Percentiles rank a stretch among this genome's conserved stretches.
phyloP scores from a whole-genome alignment of 1,140 invertebrate species.

The Aphelenchoides besseyi region DNA sequence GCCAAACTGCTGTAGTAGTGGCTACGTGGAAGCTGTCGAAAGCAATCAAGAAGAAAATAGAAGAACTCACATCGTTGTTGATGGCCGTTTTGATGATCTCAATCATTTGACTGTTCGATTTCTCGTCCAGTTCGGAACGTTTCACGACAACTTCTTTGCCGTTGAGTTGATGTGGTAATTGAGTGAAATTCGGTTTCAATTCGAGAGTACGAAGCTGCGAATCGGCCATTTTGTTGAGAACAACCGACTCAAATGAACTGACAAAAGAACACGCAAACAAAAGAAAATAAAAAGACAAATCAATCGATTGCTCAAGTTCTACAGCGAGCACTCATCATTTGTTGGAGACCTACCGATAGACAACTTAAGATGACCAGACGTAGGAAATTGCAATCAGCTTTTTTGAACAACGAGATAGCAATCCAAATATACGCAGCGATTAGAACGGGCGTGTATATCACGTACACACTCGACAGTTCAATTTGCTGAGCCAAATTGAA shows the following conservation, averaged over 20 bases:
- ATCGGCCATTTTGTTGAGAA: background rate
- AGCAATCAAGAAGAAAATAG: background rate
- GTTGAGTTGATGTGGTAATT: background rate
- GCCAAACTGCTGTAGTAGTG: background rate
- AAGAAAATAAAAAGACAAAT: background rate
- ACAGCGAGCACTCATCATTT: background rate
- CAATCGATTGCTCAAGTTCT: background rate
- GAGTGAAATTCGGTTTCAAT: background rate
- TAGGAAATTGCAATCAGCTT: background rate
- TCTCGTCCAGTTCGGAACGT: background rate
- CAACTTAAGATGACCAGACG: background rate
- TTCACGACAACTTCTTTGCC: background rate
- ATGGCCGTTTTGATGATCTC: background rate
- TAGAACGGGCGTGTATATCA: background rate
- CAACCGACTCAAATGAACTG: background rate
- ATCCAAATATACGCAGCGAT: background rate
- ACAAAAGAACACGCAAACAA: background rate
- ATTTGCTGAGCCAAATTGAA: background rate
- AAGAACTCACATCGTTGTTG: constrained; percentile 3
- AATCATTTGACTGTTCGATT: background rate
- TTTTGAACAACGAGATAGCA: background rate
- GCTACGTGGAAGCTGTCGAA: background rate
- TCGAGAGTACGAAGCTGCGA: no score
- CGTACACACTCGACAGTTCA: background rate
- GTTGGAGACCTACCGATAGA: background rate